Evolutionary conservation across 2,113 vertebrate species (phyloP), one percentile per base, ranked within the genome.

Genomic region (Pachyramphus minor): DNA sequence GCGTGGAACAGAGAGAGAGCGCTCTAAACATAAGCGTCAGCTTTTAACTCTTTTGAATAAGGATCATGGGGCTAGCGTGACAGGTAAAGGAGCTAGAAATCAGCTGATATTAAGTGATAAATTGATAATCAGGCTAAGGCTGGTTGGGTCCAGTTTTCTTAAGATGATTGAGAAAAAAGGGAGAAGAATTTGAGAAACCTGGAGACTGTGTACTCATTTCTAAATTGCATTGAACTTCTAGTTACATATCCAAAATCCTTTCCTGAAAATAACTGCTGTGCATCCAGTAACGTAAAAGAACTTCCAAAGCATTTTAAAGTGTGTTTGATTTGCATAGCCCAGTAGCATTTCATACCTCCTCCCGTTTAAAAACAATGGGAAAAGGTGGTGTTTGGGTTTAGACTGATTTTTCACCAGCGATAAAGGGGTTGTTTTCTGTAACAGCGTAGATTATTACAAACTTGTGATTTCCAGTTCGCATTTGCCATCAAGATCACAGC

Each of bases 401-500:
- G 58, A 41, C 18, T 64, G 10, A 39, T 89, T 94, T 93, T 86
- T 90, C 86, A 89, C 18, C n/a, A 63, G 53, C 16, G 41, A 50
- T 76, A 49, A 86, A 72, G 21, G 27, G 11, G 21, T 30, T 78
- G 63, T 35, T 93, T 96, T 75, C 56, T 90, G 19, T 78, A 87
- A 33, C 85, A 45, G 64, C 1, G 24, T 53, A 39, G 73, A 68
- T 95, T 84, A 94, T 90, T 89, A 93, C 72, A 94, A 87, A 84
- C 41, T 80, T 79, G 60, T 81, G 75, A 92, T 95, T 90, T 81
- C 41, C 85, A 79, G 90, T 72, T 87, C 22, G 12, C 49, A 5
- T 78, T 90, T 77, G 73, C 79, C 88, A 87, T 86, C 93, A 78
- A 58, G 73, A 84, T 92, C 92, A 35, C 87, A 71, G 87, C 44